A percentile compares a stretch with the other conserved stretches of the same genome.
phyloP scores from a whole-genome alignment of 2,888 invertebrate species.

The Dusona sp. region DNA sequence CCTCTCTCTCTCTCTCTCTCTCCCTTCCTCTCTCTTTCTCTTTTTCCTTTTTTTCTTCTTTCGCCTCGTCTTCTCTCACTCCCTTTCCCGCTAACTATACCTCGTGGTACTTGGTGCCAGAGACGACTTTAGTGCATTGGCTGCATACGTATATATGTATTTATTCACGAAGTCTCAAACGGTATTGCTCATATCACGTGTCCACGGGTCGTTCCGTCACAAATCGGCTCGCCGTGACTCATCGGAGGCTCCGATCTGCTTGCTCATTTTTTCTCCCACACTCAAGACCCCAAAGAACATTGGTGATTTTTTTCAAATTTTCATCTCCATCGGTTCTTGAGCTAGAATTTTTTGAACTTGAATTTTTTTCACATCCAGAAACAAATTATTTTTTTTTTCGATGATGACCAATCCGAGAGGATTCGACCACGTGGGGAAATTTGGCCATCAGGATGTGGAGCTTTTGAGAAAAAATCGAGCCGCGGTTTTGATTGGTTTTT shows the following conservation, averaged over 20 bases:
- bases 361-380: not conserved
- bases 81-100: constrained; percentile 53
- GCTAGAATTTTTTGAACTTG: not conserved
- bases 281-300: not conserved
- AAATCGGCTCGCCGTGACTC: not conserved
- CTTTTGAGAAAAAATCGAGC: not conserved
- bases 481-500: not conserved
- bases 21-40: constrained; percentile 50
- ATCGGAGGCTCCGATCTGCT: not conserved
- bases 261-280: not conserved
- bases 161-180: constrained; percentile 16
- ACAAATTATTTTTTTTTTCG: not conserved
- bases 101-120: constrained; percentile 23
- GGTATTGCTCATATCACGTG: constrained; percentile 16
- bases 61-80: constrained; percentile 48
- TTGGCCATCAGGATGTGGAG: not conserved
- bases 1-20: constrained; percentile 48
- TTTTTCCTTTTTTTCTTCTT: constrained; percentile 61
- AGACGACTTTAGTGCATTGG: constrained; percentile 17
- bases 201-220: constrained; percentile 19
- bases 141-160: constrained; percentile 7
- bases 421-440: not conserved
- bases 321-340: not conserved
- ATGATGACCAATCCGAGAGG: not conserved
- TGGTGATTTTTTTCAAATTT: constrained; percentile 1